Evolutionary conservation across 2,113 vertebrate species (phyloP).

Genomic region (Oriolus oriolus): DNA sequence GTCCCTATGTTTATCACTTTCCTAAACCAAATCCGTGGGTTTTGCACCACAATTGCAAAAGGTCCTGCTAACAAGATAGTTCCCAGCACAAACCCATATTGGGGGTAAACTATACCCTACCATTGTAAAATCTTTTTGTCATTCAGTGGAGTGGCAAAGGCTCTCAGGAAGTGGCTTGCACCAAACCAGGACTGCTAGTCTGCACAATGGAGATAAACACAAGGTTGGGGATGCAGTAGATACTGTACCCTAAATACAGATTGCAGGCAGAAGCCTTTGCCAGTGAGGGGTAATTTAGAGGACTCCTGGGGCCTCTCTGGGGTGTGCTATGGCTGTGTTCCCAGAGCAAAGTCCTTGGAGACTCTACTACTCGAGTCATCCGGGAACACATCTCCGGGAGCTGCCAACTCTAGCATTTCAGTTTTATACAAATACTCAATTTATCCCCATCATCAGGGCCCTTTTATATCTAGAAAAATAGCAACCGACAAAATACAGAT

Average conservation of each 20-base stretch:
- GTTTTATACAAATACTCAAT: not conserved
- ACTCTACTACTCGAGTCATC: fast-evolving
- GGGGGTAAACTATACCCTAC: not conserved
- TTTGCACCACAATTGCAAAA: not conserved
- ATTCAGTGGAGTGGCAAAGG: not conserved
- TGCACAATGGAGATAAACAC: not conserved
- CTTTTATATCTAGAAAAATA: not conserved
- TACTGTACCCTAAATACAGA: not conserved
- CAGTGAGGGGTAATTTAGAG: not conserved
- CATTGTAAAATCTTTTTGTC: not conserved
- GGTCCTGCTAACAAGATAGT: not conserved
- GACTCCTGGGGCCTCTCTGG: not conserved
- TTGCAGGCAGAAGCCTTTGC: not conserved
- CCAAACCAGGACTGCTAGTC: not conserved
- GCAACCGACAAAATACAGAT: not conserved
- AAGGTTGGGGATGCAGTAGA: not conserved
- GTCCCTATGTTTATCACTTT: not conserved
- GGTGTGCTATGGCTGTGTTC: not conserved
- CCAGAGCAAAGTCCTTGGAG: not conserved
- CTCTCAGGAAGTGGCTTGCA: not conserved
- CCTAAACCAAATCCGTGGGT: fast-evolving
- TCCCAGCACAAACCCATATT: not conserved
- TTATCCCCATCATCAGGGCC: not conserved
- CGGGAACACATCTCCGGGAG: not conserved
- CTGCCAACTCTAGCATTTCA: not conserved